Evolutionary conservation across 1,140 invertebrate species (phyloP).

Genomic region (Metopolophium dirhodum): DNA sequence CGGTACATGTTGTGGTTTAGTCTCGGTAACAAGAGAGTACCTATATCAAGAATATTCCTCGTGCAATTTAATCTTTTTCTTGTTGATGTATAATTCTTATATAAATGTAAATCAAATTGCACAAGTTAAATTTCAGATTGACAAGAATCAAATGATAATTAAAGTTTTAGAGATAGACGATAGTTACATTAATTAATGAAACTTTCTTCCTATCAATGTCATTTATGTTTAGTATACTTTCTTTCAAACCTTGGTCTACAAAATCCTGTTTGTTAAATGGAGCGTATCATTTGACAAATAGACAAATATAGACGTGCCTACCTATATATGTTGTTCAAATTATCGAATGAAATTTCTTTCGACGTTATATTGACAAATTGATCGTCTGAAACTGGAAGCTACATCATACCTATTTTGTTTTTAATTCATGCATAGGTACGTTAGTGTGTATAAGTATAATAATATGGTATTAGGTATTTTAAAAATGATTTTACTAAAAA

Average conservation of each 20-base stretch:
- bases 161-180: background rate
- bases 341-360: background rate
- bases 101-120: background rate
- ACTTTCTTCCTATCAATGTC: background rate
- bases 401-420: background rate
- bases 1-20: background rate
- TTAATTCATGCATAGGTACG: background rate
- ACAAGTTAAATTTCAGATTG: background rate
- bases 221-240: slow-evolving; percentile 7
- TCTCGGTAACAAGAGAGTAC: background rate
- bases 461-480: background rate
- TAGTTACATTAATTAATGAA: background rate
- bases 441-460: background rate
- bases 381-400: background rate
- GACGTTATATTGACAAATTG: background rate
- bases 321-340: background rate
- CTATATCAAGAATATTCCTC: background rate
- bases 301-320: background rate
- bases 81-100: background rate
- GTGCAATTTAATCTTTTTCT: background rate
- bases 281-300: slow-evolving; percentile 21
- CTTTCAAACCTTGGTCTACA: background rate
- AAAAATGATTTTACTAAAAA: background rate
- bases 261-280: slow-evolving; percentile 17
- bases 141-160: background rate